phyloP scores from a whole-genome alignment of 92 coral and sea anemone species.

The Desmophyllum pertusum region DNA sequence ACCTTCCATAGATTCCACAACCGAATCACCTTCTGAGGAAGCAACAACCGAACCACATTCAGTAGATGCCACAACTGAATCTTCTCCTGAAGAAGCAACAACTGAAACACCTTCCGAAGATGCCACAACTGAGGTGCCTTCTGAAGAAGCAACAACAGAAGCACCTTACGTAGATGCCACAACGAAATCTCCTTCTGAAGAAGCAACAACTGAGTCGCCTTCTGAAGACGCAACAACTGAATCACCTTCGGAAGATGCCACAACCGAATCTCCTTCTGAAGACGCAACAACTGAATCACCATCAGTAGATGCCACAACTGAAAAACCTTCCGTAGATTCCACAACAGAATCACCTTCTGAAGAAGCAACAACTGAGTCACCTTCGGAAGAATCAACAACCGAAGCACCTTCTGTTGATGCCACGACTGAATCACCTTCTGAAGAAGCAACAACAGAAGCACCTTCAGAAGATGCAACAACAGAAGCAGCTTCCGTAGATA shows the following conservation, averaged over 20 bases:
- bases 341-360: background rate
- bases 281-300: background rate
- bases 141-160: background rate
- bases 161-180: constrained; percentile 7
- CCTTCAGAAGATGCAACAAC: background rate
- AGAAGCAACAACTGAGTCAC: background rate
- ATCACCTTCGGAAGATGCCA: background rate
- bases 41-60: constrained; percentile 7
- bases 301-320: background rate
- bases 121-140: background rate
- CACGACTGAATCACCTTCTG: no score
- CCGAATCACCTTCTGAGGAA: background rate
- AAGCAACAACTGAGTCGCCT: background rate
- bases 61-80: background rate
- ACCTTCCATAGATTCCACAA: background rate
- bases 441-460: background rate
- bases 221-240: background rate
- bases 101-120: constrained; percentile 15
- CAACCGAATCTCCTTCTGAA: background rate
- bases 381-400: background rate
- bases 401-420: background rate
- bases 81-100: background rate
- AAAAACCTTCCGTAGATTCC: background rate
- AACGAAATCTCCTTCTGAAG: background rate
- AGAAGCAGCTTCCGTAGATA: background rate